Base-by-base conservation (phyloP, 2,888 invertebrate species). In the Tetanocera ferruginea region DNA sequence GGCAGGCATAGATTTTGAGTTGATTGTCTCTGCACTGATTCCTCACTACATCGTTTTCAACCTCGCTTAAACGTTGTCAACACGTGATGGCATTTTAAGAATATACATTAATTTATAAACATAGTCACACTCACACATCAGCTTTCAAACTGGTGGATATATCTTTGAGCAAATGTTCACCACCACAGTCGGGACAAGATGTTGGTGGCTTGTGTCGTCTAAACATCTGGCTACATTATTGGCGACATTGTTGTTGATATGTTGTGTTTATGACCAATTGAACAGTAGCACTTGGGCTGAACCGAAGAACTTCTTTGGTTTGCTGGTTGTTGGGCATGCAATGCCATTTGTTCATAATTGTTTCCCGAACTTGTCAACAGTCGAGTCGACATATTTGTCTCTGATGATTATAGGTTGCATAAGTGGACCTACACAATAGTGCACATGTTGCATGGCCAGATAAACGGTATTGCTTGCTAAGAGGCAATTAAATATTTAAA, bases 381-480 rank as follows among this genome's bases (percentile, higher is more conserved):
- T 78, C 69, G 57, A 51, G 76, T 78, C 69, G 57, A 78, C 67
- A 69, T 73, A 76, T 76, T 71, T 51, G 76, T 69, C 74, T 23
- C 67, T 71, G 67, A 25, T 75, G 78, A 76, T 78, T 73, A 73
- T 76, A 67, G 70, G 78, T 76, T 79, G 69, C 52, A 49, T 31
- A 67, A 73, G 78, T 64, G 31, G 62, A 31, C 17, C 25, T 69
- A 49, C 37, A 77, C 84, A 83, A 84, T 80, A 83, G 79, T 76
- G 79, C 84, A 82, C 86, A 86, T 85, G 85, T 84, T 82, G 78
- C 79, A 80, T 76, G 79, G 72, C 25, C 51, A 17, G 52, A 14
- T 28, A 31, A 17, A n/a, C n/a, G 55, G 17, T 34, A 43, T 31
- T 55, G 11, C 19, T 23, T 28, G 71, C 28, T 37, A 75, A 62